These are phyloP conservation scores for Conger conger DNA, from an alignment of 2,113 vertebrate genomes.

Conservation along the genomic window DNA sequence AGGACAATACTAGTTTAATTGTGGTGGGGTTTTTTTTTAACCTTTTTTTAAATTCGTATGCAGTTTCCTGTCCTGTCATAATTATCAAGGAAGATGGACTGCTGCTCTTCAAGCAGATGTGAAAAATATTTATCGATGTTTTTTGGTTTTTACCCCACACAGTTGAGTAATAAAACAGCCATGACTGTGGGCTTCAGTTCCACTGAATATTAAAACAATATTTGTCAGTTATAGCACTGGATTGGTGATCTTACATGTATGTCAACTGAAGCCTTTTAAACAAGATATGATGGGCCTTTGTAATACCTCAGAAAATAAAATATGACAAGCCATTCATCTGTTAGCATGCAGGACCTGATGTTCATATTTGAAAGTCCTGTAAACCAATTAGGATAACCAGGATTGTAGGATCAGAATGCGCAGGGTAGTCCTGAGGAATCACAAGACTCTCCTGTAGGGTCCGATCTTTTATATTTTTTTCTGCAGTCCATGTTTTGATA, in stretches of 20 bases:
- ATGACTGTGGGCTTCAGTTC: background rate
- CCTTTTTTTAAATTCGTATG: background rate
- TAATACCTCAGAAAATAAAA: background rate
- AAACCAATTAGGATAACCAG: constrained; percentile 63
- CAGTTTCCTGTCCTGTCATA: too few relatives aligned
- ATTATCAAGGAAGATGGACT: too few relatives aligned
- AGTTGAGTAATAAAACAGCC: background rate
- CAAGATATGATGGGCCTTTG: background rate
- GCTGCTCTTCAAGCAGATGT: too few relatives aligned
- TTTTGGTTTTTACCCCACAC: background rate
- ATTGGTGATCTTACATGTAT: background rate
- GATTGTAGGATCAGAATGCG: constrained; percentile 59
- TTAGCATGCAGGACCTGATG: constrained; percentile 17
- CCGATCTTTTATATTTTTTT: constrained; percentile 21
- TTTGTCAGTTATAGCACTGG: background rate
- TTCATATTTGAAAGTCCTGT: constrained; percentile 34
- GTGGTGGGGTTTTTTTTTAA: background rate
- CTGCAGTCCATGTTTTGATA: background rate
- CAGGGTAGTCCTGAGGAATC: constrained; percentile 48
- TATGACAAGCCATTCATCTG: background rate
- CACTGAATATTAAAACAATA: background rate
- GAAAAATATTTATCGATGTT: background rate
- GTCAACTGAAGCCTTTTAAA: background rate
- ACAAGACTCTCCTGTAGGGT: constrained; percentile 17
- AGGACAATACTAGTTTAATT: background rate